Base-by-base conservation (phyloP, 2,888 invertebrate genomes). In the Noctua janthina region DNA sequence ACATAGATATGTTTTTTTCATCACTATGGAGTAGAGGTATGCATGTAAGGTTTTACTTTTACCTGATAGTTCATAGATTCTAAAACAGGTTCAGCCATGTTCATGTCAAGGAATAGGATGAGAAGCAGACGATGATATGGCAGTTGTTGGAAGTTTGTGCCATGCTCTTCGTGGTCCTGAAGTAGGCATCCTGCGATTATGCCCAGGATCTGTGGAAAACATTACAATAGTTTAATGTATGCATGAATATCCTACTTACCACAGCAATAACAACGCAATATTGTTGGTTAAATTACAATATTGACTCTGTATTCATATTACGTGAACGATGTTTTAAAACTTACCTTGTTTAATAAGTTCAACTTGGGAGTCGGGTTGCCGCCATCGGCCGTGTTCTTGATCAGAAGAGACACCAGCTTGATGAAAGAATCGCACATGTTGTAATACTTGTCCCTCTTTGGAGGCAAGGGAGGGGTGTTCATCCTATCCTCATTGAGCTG, bases 101-200 rank as follows among this genome's bases (percentile, higher is more conserved):
- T 99, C 92, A 99, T 97, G 93, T 99, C 99, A 84, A 99, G 98
- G 96, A 99, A 99, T 69, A 99, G 97, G 98, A 99, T 99, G 84
- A 99, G 98, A 91, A 99, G 98, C 86, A 99, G 98, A 74, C 99
- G 98, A 94, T 99, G 99, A 95, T 99, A 99, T 1, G 99, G 99
- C 92, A 99, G 97, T 95, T 99, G 99, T 93, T 99, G 99, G 97
- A 99, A 99, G 85, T 99, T 99, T 0, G 98, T 97, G 79, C 98
- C 98, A 72, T 99, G 98, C 87, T 98, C 98, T 88, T 99, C 99
- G 91, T 99, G 99, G 94, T 99, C 99, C 95, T 99, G 99, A 77
- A 99, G 97, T 82, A 99, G 96, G 78, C 99, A 99, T 3, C 99
- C 99, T 11, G 99, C 99, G 7, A 99, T 99, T 90, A 99, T 99